A percentile compares a stretch with the other conserved stretches of the same genome.
These are phyloP conservation scores for Hapalemur alaotrensis DNA, from an alignment of 2,797 vertebrate species.

Conservation along the genomic window DNA sequence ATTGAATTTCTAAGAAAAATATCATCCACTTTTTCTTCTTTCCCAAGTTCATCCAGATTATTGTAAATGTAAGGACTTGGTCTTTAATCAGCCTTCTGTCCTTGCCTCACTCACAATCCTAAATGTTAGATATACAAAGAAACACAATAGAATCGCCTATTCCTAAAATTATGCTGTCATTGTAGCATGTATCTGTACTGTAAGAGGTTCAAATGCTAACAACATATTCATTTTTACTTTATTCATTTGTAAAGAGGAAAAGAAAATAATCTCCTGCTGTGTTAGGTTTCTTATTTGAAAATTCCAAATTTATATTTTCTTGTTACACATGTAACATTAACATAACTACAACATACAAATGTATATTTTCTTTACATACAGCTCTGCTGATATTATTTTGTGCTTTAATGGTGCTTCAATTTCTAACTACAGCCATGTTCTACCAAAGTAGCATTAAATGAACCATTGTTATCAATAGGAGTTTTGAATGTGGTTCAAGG, in stretches of 20 bases:
- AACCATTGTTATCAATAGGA: constrained; percentile 35
- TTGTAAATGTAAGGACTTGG: background rate
- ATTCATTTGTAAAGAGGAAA: background rate
- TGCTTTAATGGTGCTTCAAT: constrained; percentile 23
- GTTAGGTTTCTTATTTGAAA: background rate
- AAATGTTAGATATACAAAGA: background rate
- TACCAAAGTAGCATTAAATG: constrained; percentile 37
- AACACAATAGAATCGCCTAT: background rate
- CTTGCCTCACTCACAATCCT: background rate
- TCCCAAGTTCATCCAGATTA: background rate
- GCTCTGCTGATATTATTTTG: background rate
- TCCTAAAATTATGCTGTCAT: background rate
- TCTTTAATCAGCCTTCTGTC: background rate
- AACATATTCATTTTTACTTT: background rate
- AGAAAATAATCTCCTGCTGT: background rate
- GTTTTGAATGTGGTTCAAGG: constrained; percentile 34
- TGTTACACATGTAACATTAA: background rate
- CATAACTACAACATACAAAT: background rate
- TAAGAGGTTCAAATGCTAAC: background rate
- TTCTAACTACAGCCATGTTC: constrained; percentile 14
- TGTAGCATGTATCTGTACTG: background rate
- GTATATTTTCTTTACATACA: background rate
- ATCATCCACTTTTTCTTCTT: background rate
- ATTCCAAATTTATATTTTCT: background rate
- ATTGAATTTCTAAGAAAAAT: background rate